A percentile compares a stretch with the other conserved stretches of the same genome.
Conservation (phyloP, 2,797 vertebrate species). For the Pseudochromis fuscus region DNA sequence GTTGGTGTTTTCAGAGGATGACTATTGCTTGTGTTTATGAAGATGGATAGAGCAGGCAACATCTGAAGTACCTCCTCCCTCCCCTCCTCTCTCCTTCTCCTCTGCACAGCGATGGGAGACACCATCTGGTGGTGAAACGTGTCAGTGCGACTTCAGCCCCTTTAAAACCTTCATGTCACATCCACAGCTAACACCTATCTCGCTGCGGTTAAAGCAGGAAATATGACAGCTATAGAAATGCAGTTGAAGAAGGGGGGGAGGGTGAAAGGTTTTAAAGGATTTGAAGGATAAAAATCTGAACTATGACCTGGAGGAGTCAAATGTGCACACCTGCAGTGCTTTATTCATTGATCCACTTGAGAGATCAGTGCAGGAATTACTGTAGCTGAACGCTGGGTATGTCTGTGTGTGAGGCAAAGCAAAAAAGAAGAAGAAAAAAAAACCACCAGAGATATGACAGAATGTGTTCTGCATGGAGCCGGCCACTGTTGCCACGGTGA, state of each 20-base stretch:
- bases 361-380: conserved; percentile 74
- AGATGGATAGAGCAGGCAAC: conserved; percentile 76
- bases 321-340: conserved; percentile 43
- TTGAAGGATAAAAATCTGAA: conserved; percentile 52
- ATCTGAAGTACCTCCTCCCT: conserved; percentile 46
- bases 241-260: background rate
- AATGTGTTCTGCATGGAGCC: conserved; percentile 82
- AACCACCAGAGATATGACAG: conserved; percentile 74
- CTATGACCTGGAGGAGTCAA: conserved; percentile 51
- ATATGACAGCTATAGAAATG: conserved; percentile 23
- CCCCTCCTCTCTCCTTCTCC: conserved; percentile 33
- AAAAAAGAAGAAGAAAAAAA: conserved; percentile 2
- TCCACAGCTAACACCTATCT: conserved; percentile 38
- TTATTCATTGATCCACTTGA: conserved; percentile 59
- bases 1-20: conserved; percentile 74
- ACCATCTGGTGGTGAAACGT: conserved; percentile 80
- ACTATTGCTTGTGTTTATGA: conserved; percentile 77
- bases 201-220: conserved; percentile 12
- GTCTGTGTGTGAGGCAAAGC: conserved; percentile 30
- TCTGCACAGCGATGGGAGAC: conserved; percentile 68
- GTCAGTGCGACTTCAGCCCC: conserved; percentile 45
- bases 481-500: conserved; percentile 87
- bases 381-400: conserved; percentile 65
- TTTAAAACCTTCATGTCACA: conserved; percentile 42
- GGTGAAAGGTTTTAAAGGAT: conserved; percentile 21